Conservation (phyloP, 2,888 invertebrate species). For the Idaea aversata region DNA sequence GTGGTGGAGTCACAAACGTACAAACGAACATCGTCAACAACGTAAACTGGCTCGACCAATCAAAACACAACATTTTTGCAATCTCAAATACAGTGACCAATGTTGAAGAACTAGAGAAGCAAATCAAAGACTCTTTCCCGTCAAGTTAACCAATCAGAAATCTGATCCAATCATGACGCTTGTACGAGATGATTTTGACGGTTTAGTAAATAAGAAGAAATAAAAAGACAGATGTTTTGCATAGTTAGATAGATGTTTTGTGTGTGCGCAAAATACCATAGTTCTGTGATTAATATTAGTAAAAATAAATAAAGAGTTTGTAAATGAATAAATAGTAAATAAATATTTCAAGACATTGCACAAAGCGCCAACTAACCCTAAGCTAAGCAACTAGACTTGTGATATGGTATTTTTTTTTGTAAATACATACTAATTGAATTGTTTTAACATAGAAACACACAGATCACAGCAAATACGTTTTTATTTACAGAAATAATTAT, state of each 20-base stretch:
- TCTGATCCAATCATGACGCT: neutral
- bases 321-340: no score
- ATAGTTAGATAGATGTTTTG: neutral
- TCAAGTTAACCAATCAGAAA: neutral
- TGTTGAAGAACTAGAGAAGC: neutral
- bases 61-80: neutral
- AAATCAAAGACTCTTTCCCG: neutral
- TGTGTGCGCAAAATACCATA: neutral
- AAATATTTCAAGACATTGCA: no score
- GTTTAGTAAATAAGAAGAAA: neutral
- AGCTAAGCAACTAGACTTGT: no score
- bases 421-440: no score
- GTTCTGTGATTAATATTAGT: neutral
- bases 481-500: no score
- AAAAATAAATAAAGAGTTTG: no score
- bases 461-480: no score
- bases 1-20: slow-evolving; percentile 3
- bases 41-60: neutral
- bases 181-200: neutral
- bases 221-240: neutral
- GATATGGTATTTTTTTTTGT: no score
- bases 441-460: no score
- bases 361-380: no score
- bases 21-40: slow-evolving; percentile 2
- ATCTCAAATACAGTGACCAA: neutral